Evolutionary conservation across 2,113 vertebrate genomes (phyloP).

Genomic region (Chroicocephalus ridibundus): DNA sequence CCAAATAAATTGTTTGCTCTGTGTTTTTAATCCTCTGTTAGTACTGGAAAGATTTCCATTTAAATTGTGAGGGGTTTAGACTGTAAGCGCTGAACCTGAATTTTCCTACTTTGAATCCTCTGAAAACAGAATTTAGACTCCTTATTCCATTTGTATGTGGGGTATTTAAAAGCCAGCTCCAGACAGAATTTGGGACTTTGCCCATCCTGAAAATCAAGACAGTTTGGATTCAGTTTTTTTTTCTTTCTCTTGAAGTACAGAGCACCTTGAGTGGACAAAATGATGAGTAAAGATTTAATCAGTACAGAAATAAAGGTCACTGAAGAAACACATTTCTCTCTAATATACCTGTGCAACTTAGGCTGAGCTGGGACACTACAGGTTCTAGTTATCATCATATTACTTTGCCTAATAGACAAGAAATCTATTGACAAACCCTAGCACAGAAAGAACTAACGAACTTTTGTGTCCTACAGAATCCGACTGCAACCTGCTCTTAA

Average conservation of each 20-base stretch:
- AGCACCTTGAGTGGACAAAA: not conserved
- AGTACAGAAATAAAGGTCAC: not conserved
- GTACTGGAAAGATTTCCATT: not conserved
- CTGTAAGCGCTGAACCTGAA: not conserved
- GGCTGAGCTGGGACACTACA: not conserved
- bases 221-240: not conserved
- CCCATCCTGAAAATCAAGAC: not conserved
- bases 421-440: not conserved
- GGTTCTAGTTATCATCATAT: not conserved
- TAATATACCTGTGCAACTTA: not conserved
- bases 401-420: not conserved
- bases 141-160: not conserved
- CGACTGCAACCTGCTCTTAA: not conserved
- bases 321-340: not conserved
- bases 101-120: slow-evolving; percentile 12
- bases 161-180: not conserved
- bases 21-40: not conserved
- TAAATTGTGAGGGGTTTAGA: not conserved
- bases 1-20: slow-evolving; percentile 37
- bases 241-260: not conserved
- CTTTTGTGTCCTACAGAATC: not conserved
- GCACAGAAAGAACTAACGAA: not conserved
- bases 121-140: not conserved
- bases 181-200: not conserved
- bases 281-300: not conserved